Conservation (phyloP, 2,797 vertebrate genomes). For the Furcifer pardalis region DNA sequence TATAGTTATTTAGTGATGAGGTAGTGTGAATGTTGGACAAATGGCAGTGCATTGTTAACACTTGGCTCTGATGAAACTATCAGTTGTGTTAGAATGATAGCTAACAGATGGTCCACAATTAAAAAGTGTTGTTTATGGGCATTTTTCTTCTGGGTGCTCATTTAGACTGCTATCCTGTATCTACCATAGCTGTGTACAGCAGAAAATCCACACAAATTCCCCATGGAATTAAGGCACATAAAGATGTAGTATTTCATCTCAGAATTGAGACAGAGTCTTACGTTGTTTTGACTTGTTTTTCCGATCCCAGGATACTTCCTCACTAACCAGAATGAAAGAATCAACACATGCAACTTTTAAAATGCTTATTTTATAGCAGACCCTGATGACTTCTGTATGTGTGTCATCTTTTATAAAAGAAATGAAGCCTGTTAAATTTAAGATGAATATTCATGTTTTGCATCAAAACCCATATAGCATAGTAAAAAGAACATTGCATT, state of each 20-base stretch:
- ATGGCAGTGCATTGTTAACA: neutral
- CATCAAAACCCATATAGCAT: too few relatives aligned
- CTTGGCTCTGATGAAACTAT: neutral
- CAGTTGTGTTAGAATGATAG: neutral
- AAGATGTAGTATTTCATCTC: neutral
- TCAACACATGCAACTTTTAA: neutral
- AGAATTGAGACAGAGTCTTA: neutral
- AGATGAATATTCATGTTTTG: neutral
- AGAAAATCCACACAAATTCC: neutral
- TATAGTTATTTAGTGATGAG: constrained; percentile 3
- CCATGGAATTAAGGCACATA: neutral
- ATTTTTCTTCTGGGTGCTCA: neutral
- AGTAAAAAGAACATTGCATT: too few relatives aligned
- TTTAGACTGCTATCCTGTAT: neutral
- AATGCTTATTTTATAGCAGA: too few relatives aligned
- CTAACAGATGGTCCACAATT: neutral
- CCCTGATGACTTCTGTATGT: too few relatives aligned
- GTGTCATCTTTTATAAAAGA: neutral
- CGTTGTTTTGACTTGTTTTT: neutral
- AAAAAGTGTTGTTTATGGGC: neutral
- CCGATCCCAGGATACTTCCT: neutral
- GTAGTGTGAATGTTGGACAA: constrained; percentile 1
- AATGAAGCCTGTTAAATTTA: neutral
- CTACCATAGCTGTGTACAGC: neutral
- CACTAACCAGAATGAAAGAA: neutral